These are phyloP conservation scores for Chironomus riparius DNA, from an alignment of 2,888 invertebrate genomes.

Conservation along the genomic window DNA sequence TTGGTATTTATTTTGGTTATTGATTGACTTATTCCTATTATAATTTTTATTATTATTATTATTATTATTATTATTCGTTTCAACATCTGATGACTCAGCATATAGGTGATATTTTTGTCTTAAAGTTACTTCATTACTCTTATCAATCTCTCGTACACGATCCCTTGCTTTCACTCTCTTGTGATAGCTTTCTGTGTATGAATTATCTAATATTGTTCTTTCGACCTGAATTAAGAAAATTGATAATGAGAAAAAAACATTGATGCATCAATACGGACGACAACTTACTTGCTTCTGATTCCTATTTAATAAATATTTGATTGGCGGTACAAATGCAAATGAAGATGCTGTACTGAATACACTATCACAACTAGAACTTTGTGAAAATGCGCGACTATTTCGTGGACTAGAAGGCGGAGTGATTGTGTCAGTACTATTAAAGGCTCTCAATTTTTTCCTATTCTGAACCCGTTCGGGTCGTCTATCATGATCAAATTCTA, in stretches of 20 bases:
- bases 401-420: conserved; percentile 31
- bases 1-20: conserved; percentile 26
- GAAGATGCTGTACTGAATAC: conserved; percentile 63
- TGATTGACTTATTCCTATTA: conserved; percentile 35
- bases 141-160: conserved; percentile 49
- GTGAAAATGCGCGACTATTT: conserved; percentile 31
- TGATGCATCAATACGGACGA: neutral
- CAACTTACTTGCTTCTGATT: conserved; percentile 31
- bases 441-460: conserved; percentile 29
- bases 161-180: conserved; percentile 53
- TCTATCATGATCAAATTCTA: conserved; percentile 26
- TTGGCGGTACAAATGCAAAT: conserved; percentile 57
- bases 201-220: conserved; percentile 43
- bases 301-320: conserved; percentile 43
- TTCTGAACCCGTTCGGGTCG: neutral
- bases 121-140: conserved; percentile 47
- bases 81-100: conserved; percentile 26
- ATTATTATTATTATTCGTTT: conserved; percentile 32
- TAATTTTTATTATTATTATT: conserved; percentile 32
- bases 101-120: conserved; percentile 56
- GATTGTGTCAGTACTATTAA: conserved; percentile 31
- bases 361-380: conserved; percentile 50
- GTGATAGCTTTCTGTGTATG: conserved; percentile 56
- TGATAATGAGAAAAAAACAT: neutral
- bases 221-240: conserved; percentile 35